phyloP scores from a whole-genome alignment of 1,140 invertebrate genomes.

The Drosophila erecta region DNA sequence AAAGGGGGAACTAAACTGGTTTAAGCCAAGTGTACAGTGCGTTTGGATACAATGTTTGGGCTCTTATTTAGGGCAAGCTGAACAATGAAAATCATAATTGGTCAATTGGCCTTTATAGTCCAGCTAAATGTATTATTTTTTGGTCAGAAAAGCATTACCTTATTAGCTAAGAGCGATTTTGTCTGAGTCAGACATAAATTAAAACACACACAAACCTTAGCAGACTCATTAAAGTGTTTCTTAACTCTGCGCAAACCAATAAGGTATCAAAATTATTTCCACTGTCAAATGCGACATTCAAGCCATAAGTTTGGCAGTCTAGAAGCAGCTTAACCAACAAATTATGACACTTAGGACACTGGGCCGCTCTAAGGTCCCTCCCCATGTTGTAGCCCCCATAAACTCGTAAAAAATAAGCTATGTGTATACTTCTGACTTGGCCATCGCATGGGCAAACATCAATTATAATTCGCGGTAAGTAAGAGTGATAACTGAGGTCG shows the following conservation, averaged over 20 bases:
- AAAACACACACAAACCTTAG: neutral
- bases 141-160: neutral
- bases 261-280: constrained; percentile 23
- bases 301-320: constrained; percentile 18
- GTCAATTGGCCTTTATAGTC: too few species aligned
- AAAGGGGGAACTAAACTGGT: constrained; percentile 8
- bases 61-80: neutral
- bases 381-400: neutral
- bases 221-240: constrained; percentile 9
- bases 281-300: constrained; percentile 7
- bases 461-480: constrained; percentile 79
- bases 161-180: neutral
- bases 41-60: neutral
- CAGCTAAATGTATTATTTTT: too few species aligned
- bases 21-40: constrained; percentile 13
- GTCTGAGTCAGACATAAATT: constrained; percentile 2
- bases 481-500: constrained; percentile 83
- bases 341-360: constrained; percentile 5
- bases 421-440: constrained; percentile 36
- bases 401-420: constrained; percentile 1
- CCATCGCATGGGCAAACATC: constrained; percentile 68
- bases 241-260: constrained; percentile 2
- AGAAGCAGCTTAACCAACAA: constrained; percentile 9
- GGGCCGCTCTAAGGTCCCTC: constrained; percentile 1
- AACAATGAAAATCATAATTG: neutral